Base-by-base conservation (phyloP, 2,113 vertebrate species). In the Rhinoderma darwinii region DNA sequence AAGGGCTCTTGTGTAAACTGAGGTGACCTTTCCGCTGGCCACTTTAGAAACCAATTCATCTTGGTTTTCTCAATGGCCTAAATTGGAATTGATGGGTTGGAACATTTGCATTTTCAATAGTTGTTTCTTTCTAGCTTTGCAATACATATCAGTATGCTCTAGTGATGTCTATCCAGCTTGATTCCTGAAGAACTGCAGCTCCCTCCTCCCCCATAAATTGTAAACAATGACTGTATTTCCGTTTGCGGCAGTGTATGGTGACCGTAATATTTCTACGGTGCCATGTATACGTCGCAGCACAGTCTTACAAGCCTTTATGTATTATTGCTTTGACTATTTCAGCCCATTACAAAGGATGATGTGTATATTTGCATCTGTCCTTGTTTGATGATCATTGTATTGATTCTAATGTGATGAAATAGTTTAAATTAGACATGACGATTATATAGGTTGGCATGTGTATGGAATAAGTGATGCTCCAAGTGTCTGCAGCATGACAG, bases 221-320 rank as follows among this genome's bases (percentile, higher is more conserved):
- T 84, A 73, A 84, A 84, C 35, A 83, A 63, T 51, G 43, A 70
- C 27, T 72, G 32, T 17, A 30, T 83, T 37, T 70, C 37, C n/a
- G 32, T 81, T 30, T 14, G 50, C 15, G 32, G 43, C 47, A 4
- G 2, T 54, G 5, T 79, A 41, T 81, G 37, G 27, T n/a, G 18
- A 39, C 50, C 22, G 15, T 41, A 17, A 18, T 30, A 47, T 54
- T 5, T 1, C 30, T 56, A 25, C 2, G 56, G 27, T 5, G 47
- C 9, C 51, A 59, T 12, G 11, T 35, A 39, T 80, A 15, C 35
- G 35, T 15, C 17, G 43, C 72, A 15, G 70, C 37, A 25, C 9
- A 10, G 22, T 41, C 39, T 6, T 66, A 12, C 14, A 15, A 30
- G n/a, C n/a, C 41, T 44, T 43, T 44, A 15, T 12, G 5, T 41